Evolutionary conservation across 2,113 vertebrate species (phyloP).

Genomic region (Lepisosteus osseus): DNA sequence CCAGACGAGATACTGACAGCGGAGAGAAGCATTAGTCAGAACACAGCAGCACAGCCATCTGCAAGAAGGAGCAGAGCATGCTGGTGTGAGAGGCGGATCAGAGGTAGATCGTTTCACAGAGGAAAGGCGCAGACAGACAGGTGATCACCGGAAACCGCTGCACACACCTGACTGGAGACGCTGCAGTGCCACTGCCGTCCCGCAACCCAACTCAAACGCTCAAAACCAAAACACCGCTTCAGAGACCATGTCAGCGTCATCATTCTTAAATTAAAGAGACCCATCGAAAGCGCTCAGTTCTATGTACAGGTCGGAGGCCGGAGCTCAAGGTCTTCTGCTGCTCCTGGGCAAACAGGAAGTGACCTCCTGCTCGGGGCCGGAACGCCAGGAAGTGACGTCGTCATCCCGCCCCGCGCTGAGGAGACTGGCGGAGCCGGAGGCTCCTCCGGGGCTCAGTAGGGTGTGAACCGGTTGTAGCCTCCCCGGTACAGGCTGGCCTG

Average conservation of each 20-base stretch:
- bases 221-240: neutral
- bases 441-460: constrained; percentile 58
- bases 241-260: no score
- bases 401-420: constrained; percentile 1
- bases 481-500: constrained; percentile 79
- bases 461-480: constrained; percentile 79
- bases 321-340: constrained; percentile 32
- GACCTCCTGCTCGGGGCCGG: constrained; percentile 13
- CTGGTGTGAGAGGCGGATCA: no score
- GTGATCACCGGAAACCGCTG: no score
- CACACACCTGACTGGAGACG: neutral
- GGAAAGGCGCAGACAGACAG: no score
- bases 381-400: constrained; percentile 12
- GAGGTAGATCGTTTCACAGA: no score
- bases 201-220: neutral
- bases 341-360: constrained; percentile 20
- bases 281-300: no score
- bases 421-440: neutral
- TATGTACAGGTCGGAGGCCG: constrained; percentile 13
- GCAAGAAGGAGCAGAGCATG: no score
- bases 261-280: no score
- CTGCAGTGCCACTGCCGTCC: neutral
- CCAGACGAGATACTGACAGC: no score
- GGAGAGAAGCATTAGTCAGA: no score
- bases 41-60: no score